A percentile compares a stretch with the other conserved stretches of the same genome.
These are phyloP conservation scores for Busseola fusca DNA, from an alignment of 2,888 invertebrate genomes.

Conservation along the genomic window DNA sequence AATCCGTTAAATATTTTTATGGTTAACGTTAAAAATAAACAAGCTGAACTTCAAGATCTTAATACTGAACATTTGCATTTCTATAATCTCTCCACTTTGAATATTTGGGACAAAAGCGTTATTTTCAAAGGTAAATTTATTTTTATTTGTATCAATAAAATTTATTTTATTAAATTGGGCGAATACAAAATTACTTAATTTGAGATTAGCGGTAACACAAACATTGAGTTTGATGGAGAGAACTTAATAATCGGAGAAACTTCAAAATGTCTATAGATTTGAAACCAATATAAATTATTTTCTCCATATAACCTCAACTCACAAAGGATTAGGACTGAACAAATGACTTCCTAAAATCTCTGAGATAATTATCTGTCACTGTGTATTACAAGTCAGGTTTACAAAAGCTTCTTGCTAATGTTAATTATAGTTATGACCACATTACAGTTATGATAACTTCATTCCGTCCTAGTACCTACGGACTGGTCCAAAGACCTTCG, in stretches of 20 bases:
- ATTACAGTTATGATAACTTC: conserved; percentile 17
- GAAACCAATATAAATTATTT: conserved; percentile 2
- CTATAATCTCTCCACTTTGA: conserved; percentile 50
- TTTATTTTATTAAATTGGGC: conserved; percentile 48
- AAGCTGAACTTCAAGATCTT: conserved; percentile 53
- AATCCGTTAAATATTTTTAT: conserved; percentile 57
- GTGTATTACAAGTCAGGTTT: not conserved
- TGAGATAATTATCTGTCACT: conserved; percentile 15
- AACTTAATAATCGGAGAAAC: not conserved
- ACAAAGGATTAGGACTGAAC: not conserved
- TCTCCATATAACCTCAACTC: conserved; percentile 8
- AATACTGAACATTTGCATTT: conserved; percentile 60
- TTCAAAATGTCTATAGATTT: not conserved
- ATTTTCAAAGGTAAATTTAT: conserved; percentile 51
- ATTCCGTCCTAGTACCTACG: conserved; percentile 16
- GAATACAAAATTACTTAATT: conserved; percentile 48
- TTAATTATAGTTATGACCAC: conserved; percentile 23
- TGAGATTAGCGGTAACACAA: conserved; percentile 28
- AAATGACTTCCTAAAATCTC: conserved; percentile 18
- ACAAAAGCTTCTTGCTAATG: conserved; percentile 19
- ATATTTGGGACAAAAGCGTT: conserved; percentile 48
- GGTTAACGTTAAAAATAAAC: conserved; percentile 41
- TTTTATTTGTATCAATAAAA: conserved; percentile 53
- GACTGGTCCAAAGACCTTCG: conserved; percentile 26
- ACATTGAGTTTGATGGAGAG: conserved; percentile 10